Evolutionary conservation across 2,888 invertebrate species (phyloP), one percentile per base, ranked within the genome.

Genomic region (Chymomyza caudatula): DNA sequence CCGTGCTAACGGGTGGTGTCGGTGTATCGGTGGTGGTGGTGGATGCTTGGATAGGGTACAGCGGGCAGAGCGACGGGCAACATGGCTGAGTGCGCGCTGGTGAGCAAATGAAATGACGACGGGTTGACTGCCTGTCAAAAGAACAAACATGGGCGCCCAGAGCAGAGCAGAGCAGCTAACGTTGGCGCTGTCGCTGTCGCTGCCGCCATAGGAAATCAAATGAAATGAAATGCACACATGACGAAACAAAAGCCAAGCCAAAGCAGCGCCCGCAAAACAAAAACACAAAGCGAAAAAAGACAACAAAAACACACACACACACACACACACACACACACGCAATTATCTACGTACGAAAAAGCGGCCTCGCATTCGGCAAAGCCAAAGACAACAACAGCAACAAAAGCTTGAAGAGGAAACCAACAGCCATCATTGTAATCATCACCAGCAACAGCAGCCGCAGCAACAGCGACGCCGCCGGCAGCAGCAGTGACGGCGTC

Each of bases 111-210:
- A 88, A 86, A 88, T 89, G 89, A 89, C 88, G 88, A 85, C 88
- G 88, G 88, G 87, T 89, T 89, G 89, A 89, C 89, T 89, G 87
- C 87, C 82, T 89, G 89, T 89, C 89, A 89, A 87, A 88, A 85
- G 87, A 88, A 88, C 88, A 88, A 88, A 88, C 88, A 87, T 88
- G 87, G 87, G 88, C 88, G 87, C 86, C 82, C 80, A 72, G 29
- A 11, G 29, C 29, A 8, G 29, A 4, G 55, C 63, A 53, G 51
- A 53, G n/a, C 37, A 54, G 74, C 42, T 17, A 25, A 25, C 63
- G 72, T 65, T 65, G 75, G 71, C 58, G 72, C 55, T 25, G 60
- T 42, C 47, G 2, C 23, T 42, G 61, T 56, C 67, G 65, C 60
- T 58, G 71, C 56, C 74, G 74, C 85, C 80, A 85, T 78, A 86